Base-by-base conservation (phyloP, 1,140 invertebrate genomes). In the Rhopalosiphum maidis region DNA sequence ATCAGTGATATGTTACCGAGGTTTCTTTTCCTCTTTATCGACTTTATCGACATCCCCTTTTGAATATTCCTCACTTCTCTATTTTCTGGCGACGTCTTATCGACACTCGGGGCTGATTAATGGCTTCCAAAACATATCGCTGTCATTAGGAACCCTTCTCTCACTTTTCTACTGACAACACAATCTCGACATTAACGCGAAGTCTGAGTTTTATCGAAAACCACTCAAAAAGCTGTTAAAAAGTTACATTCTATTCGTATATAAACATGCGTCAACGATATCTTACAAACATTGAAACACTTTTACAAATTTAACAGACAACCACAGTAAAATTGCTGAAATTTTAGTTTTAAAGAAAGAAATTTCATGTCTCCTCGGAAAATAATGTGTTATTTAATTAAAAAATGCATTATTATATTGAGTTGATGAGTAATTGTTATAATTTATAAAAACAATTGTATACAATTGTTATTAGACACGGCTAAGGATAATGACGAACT, bases 181-280 rank as follows among this genome's bases (percentile, higher is more conserved):
- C 54, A 90, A 90, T 68, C 37, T 90, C 55, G 55, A 68, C 54
- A 43, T 90, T 68, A 68, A 90, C 54, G 37, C 35, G 23, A 55
- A 55, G 21, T 37, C 88, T 25, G 35, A 68, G 54, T 90, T 60
- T 90, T 43, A 90, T 90, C 51, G 88, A 46, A 60, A 60, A 90
- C 88, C 54, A 68, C 89, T 90, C 54, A 68, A 90, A 90, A 90
- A 90, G 37, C 55, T 90, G 54, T 90, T 90, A 90, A 90, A 90
- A 90, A 90, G 54, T 68, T 60, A 60, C 54, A 90, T 43, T 37
- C 25, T 43, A 90, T 60, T 90, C 54, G 54, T 60, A 30, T 60
- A 25, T 51, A 68, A 60, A 90, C 89, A 41, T 23, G 51, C 18
- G 51, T 90, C 54, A 25, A 41, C 54, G 43, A 41, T 54, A 41